These are phyloP conservation scores for Mobula hypostoma DNA, from an alignment of 2,113 vertebrate genomes.

Conservation along the genomic window DNA sequence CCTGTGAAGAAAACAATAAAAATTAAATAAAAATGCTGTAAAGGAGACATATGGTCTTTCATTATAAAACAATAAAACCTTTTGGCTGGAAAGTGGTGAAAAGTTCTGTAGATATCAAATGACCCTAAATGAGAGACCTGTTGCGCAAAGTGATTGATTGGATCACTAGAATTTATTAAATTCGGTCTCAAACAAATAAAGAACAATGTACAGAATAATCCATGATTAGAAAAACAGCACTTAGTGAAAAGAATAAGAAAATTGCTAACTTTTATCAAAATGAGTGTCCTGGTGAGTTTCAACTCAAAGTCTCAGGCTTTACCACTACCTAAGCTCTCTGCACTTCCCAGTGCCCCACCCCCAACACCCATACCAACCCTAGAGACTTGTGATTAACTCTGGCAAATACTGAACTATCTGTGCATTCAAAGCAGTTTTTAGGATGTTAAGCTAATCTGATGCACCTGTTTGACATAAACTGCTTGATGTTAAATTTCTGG, in stretches of 20 bases:
- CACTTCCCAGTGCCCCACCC: too few species aligned
- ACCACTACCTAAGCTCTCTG: too few species aligned
- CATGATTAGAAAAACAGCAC: background rate
- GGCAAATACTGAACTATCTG: background rate
- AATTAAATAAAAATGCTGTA: background rate
- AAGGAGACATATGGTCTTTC: background rate
- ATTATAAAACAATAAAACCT: background rate
- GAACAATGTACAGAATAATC: background rate
- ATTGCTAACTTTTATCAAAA: background rate
- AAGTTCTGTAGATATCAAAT: background rate
- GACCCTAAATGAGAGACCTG: background rate
- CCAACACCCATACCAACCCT: too few species aligned
- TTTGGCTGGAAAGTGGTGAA: background rate
- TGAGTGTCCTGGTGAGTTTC: background rate
- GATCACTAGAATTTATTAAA: background rate
- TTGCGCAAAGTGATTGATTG: background rate
- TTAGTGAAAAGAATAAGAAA: background rate
- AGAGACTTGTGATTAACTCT: background rate
- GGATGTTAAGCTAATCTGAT: background rate
- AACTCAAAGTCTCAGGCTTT: background rate
- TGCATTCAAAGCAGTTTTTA: background rate
- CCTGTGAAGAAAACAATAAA: slow-evolving; percentile 2
- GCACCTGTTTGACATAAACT: background rate
- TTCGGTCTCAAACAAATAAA: background rate
- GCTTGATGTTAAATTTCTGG: background rate